phyloP scores from a whole-genome alignment of 2,113 vertebrate genomes.

The Jacana jacana region DNA sequence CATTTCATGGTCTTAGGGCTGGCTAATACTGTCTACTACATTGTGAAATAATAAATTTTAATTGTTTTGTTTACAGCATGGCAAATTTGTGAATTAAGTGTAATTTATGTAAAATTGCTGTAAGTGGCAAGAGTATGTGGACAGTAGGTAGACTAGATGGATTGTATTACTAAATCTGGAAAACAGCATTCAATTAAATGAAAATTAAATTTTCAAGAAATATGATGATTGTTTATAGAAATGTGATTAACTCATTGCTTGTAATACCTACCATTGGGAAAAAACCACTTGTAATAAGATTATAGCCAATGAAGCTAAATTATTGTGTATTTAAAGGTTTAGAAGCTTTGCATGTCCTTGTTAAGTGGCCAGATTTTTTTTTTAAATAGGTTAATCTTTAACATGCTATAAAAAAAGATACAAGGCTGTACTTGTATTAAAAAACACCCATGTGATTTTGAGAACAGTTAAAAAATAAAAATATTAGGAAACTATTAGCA shows the following conservation, averaged over 20 bases:
- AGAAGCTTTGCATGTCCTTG: neutral
- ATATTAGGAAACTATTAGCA: neutral
- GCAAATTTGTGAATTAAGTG: neutral
- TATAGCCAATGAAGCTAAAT: constrained; percentile 10
- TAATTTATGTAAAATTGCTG: neutral
- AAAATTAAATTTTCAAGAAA: constrained; percentile 20
- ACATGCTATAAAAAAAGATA: neutral
- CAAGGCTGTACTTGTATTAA: neutral
- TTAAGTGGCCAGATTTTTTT: neutral
- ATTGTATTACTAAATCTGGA: neutral
- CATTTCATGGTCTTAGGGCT: neutral
- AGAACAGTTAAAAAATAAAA: neutral
- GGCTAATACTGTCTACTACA: neutral
- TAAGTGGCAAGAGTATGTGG: neutral
- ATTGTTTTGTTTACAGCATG: neutral
- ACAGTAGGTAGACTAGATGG: neutral
- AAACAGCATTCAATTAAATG: neutral
- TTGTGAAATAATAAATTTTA: neutral
- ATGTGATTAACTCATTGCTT: constrained; percentile 25
- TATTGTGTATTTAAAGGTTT: neutral
- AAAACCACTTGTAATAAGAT: neutral
- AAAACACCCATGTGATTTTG: neutral
- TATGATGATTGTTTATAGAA: neutral
- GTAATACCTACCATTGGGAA: neutral
- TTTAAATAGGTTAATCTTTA: neutral